These are phyloP conservation scores for Danio jaintianensis DNA, from an alignment of 2,797 vertebrate genomes.

Conservation along the genomic window DNA sequence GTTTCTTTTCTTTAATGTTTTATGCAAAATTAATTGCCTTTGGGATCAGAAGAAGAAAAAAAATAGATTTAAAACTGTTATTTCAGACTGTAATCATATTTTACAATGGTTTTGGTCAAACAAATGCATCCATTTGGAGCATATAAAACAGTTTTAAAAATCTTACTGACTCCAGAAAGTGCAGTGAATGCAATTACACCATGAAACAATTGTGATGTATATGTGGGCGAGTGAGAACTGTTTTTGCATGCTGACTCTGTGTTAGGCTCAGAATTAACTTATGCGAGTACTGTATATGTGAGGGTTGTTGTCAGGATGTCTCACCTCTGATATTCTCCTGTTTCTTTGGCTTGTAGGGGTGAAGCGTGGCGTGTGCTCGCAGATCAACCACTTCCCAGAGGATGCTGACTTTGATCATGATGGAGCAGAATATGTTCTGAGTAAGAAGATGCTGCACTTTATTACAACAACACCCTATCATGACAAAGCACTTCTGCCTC, in stretches of 20 bases:
- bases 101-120: no score
- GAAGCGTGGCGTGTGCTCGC: slow-evolving; percentile 91
- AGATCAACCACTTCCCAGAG: slow-evolving; percentile 96
- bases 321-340: slow-evolving; percentile 53
- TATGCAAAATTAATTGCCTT: no score
- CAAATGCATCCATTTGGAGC: no score
- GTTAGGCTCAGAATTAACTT: slow-evolving; percentile 3
- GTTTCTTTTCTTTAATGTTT: no score
- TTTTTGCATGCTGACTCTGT: not conserved
- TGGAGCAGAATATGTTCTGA: slow-evolving; percentile 92
- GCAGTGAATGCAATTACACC: not conserved
- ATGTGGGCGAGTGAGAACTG: not conserved
- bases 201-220: not conserved
- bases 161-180: not conserved
- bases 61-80: no score
- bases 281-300: not conserved
- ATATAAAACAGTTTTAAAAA: no score
- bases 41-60: no score
- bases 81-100: no score
- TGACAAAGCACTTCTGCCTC: slow-evolving; percentile 11
- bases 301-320: not conserved
- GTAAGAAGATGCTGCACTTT: slow-evolving; percentile 82
- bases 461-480: slow-evolving; percentile 24
- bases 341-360: slow-evolving; percentile 77
- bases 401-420: slow-evolving; percentile 96